A percentile compares a stretch with the other conserved stretches of the same genome.
Conservation (phyloP, 2,797 vertebrate genomes). For the Vultur gryphus region DNA sequence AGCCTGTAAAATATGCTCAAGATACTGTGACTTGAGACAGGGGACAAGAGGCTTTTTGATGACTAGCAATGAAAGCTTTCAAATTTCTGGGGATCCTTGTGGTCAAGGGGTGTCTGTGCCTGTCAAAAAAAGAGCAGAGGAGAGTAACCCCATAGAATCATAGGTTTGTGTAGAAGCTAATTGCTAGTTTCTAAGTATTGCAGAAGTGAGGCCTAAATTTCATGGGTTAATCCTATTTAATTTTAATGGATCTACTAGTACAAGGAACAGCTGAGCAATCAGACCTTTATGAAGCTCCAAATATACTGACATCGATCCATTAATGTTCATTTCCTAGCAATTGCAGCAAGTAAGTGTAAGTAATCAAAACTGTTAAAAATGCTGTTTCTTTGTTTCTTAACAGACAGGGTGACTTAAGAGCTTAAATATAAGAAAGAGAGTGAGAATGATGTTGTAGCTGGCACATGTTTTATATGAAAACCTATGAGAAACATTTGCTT, state of each 20-base stretch:
- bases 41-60: neutral
- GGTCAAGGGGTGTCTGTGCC: neutral
- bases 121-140: neutral
- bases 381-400: neutral
- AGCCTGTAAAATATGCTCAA: neutral
- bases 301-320: neutral
- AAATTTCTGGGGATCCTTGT: neutral
- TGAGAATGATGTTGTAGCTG: neutral
- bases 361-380: slow-evolving; percentile 5
- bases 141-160: neutral
- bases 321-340: slow-evolving; percentile 3
- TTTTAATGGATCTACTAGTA: slow-evolving; percentile 1
- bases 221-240: neutral
- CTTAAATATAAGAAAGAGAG: neutral
- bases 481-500: neutral
- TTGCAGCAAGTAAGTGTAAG: neutral
- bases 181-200: neutral
- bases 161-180: neutral
- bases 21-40: neutral
- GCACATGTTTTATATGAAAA: neutral
- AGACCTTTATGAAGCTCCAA: neutral
- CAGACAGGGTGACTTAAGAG: neutral
- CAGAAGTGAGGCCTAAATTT: neutral
- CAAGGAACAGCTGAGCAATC: slow-evolving; percentile 32
- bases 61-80: neutral